These are phyloP conservation scores for Scaptomyza polygonia DNA, from an alignment of 2,888 invertebrate genomes.

Conservation along the genomic window DNA sequence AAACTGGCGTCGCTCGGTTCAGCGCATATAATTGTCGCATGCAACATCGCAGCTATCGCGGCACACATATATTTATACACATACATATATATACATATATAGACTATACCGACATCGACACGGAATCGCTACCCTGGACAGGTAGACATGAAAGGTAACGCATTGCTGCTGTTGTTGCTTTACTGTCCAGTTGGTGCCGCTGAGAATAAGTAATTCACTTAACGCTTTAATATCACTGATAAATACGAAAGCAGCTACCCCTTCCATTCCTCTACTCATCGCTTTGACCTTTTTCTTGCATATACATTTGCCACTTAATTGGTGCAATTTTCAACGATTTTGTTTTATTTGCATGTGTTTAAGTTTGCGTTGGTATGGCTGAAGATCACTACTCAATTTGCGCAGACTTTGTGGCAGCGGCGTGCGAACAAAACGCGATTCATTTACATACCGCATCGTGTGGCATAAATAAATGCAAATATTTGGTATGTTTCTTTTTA, in stretches of 20 bases:
- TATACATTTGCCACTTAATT: slow-evolving; percentile 75
- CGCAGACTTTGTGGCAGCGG: slow-evolving; percentile 74
- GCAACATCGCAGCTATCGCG: slow-evolving; percentile 75
- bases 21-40: slow-evolving; percentile 77
- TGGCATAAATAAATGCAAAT: slow-evolving; percentile 11
- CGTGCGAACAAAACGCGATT: slow-evolving; percentile 66
- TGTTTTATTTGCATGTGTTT: slow-evolving; percentile 69
- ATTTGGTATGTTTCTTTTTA: background rate
- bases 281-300: background rate
- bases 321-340: slow-evolving; percentile 79
- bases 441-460: slow-evolving; percentile 63
- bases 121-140: slow-evolving; percentile 55
- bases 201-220: slow-evolving; percentile 81
- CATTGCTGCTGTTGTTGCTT: slow-evolving; percentile 51
- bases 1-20: slow-evolving; percentile 72
- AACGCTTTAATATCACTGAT: slow-evolving; percentile 82
- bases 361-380: background rate
- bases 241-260: slow-evolving; percentile 65
- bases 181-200: slow-evolving; percentile 14
- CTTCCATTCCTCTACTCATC: background rate
- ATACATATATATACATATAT: slow-evolving; percentile 18
- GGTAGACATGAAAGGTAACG: slow-evolving; percentile 81
- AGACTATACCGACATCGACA: slow-evolving; percentile 28
- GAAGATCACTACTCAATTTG: slow-evolving; percentile 38
- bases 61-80: slow-evolving; percentile 16